These are phyloP conservation scores for Calcarius lapponicus DNA, from an alignment of 2,797 vertebrate species.

Conservation along the genomic window DNA sequence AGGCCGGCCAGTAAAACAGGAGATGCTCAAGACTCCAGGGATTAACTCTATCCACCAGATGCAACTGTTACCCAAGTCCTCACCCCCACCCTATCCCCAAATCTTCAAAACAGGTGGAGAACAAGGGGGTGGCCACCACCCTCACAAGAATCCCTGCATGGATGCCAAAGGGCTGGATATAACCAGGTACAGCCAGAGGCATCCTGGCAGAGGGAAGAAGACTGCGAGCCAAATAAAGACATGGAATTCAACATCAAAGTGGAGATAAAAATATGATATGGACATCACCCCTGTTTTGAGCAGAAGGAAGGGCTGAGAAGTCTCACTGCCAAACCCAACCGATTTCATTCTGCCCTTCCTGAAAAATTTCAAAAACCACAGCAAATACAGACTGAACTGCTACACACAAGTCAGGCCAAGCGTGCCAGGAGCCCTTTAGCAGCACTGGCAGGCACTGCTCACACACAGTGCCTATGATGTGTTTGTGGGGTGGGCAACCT, in stretches of 20 bases:
- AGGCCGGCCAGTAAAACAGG: background rate
- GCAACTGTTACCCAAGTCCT: slow-evolving; percentile 16
- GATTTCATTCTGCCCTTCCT: background rate
- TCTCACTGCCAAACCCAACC: background rate
- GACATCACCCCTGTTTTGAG: background rate
- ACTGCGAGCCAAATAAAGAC: background rate
- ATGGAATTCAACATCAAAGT: background rate
- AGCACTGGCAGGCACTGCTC: background rate
- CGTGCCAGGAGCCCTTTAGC: background rate
- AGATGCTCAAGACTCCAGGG: slow-evolving; percentile 48
- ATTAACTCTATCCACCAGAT: slow-evolving; percentile 33
- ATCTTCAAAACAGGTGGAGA: slow-evolving; percentile 41
- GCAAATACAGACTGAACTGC: accelerated
- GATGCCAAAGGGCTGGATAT: slow-evolving; percentile 23
- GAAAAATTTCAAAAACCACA: background rate
- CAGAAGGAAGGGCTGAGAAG: background rate
- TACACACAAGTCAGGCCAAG: background rate
- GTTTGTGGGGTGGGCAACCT: background rate
- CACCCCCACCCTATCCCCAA: background rate
- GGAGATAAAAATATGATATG: slow-evolving; percentile 46
- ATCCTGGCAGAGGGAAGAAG: background rate
- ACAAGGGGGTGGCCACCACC: background rate
- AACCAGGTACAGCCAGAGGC: slow-evolving; percentile 38
- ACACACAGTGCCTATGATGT: accelerated
- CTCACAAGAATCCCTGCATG: background rate